A percentile compares a stretch with the other conserved stretches of the same genome.
Conservation (phyloP, 2,888 invertebrate species). For the Ametastegia equiseti region DNA sequence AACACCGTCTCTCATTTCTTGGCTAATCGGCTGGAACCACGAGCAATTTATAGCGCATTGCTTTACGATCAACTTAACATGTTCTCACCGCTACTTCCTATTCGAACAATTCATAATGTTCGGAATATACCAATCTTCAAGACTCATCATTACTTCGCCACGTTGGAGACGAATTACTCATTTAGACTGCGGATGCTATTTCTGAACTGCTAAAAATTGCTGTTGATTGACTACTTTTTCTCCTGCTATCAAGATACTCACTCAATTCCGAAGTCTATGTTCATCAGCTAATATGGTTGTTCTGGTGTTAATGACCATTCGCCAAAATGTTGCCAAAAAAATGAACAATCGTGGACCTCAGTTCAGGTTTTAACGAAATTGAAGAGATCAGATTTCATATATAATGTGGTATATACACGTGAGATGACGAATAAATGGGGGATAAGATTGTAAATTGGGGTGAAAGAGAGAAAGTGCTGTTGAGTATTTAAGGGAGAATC, state of each 20-base stretch:
- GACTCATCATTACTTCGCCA: neutral
- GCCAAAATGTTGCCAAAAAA: neutral
- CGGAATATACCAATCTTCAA: neutral
- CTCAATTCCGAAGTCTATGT: neutral
- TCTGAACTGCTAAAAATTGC: neutral
- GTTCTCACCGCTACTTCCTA: conserved; percentile 10
- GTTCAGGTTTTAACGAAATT: neutral
- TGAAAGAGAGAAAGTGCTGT: conserved; percentile 2
- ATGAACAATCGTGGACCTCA: neutral
- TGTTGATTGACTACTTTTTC: neutral
- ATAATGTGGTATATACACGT: neutral
- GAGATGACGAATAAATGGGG: neutral
- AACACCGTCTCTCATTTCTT: conserved; percentile 51
- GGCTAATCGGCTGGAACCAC: conserved; percentile 61
- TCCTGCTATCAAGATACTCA: neutral
- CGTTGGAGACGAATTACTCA: neutral
- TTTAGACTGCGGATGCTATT: neutral
- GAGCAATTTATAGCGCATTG: conserved; percentile 37
- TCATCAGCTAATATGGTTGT: neutral
- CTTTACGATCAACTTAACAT: conserved; percentile 25
- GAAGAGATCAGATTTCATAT: neutral
- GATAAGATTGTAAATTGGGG: conserved; percentile 12
- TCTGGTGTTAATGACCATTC: neutral
- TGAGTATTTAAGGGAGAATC: conserved; percentile 39
- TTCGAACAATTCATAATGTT: neutral